Percentiles rank a stretch among this genome's conserved stretches.
Conservation (phyloP, 2,797 vertebrate genomes). For the Coilia nasus region DNA sequence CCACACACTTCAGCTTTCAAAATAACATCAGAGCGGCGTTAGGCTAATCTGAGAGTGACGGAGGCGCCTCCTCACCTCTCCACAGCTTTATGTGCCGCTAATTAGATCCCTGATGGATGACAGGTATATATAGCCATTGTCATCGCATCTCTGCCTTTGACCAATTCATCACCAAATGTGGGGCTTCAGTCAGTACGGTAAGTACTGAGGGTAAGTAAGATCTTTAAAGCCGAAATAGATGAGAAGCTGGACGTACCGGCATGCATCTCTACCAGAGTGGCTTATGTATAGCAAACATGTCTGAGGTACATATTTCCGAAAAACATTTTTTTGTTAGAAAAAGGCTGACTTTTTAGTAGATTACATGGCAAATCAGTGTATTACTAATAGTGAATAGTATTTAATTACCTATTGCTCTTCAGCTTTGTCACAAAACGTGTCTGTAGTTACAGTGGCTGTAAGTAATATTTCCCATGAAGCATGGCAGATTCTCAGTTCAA, state of each 20-base stretch:
- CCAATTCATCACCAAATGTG: slow-evolving; percentile 16
- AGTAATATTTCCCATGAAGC: no score
- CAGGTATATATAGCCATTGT: slow-evolving; percentile 19
- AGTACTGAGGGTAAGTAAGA: neutral
- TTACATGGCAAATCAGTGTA: neutral
- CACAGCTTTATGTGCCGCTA: neutral
- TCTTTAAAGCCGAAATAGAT: neutral
- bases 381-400: no score
- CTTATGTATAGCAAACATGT: neutral
- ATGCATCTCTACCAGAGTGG: neutral
- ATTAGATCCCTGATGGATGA: slow-evolving; percentile 10
- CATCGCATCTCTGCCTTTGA: slow-evolving; percentile 4
- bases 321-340: neutral
- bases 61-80: slow-evolving; percentile 8
- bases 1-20: neutral
- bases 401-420: no score
- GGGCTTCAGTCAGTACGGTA: neutral
- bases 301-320: neutral
- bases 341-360: neutral
- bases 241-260: neutral
- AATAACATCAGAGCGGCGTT: neutral
- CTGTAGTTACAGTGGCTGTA: no score
- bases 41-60: neutral
- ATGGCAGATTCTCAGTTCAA: no score
- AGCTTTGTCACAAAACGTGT: no score